Percentiles rank a stretch among this genome's conserved stretches.
Evolutionary conservation across 2,888 invertebrate genomes (phyloP).

Genomic region (Lutraria lutraria): DNA sequence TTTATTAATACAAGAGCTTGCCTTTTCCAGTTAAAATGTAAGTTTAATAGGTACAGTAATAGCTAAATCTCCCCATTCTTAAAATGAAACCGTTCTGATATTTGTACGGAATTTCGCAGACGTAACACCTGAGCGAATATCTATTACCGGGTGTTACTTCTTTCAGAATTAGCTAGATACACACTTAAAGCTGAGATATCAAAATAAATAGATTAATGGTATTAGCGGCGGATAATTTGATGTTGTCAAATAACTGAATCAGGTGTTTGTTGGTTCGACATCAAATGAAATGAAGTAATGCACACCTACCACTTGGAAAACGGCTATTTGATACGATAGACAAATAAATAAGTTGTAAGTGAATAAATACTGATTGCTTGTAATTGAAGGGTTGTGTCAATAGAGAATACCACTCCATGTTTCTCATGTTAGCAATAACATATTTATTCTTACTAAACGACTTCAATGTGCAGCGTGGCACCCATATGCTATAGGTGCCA

Average conservation of each 20-base stretch:
- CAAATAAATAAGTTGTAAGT: conserved; percentile 60
- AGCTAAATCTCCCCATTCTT: not conserved
- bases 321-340: conserved; percentile 38
- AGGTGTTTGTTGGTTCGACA: conserved; percentile 25
- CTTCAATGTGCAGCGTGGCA: conserved; percentile 22
- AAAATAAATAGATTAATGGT: conserved; percentile 57
- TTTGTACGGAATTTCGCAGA: not conserved
- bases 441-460: conserved; percentile 33
- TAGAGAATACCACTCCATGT: conserved; percentile 28
- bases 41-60: not conserved
- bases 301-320: not conserved
- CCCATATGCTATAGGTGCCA: conserved; percentile 26
- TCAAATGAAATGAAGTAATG: conserved; percentile 13
- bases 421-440: conserved; percentile 32
- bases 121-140: not conserved
- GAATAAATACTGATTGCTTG: conserved; percentile 42
- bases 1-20: too few species aligned
- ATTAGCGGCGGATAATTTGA: conserved; percentile 42
- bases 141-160: not conserved
- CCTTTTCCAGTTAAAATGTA: too few species aligned
- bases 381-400: conserved; percentile 49
- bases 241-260: conserved; percentile 45
- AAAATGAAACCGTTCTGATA: not conserved
- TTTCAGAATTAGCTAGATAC: conserved; percentile 42
- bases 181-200: conserved; percentile 14